These are phyloP conservation scores for Chrysolina haemoptera DNA, from an alignment of 2,888 invertebrate species.

Conservation along the genomic window DNA sequence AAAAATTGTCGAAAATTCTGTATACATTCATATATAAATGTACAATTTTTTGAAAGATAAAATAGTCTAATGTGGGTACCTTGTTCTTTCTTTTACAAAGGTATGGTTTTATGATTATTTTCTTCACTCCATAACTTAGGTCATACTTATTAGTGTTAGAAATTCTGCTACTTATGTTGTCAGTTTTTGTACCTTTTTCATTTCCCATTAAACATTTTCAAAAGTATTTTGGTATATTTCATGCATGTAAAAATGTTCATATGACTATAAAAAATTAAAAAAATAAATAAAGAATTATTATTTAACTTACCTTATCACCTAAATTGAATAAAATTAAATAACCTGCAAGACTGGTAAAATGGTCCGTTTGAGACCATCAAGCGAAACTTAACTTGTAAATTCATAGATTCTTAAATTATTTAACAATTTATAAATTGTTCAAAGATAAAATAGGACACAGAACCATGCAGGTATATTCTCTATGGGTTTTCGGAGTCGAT, in stretches of 20 bases:
- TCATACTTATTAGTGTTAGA: conserved; percentile 57
- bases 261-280: conserved; percentile 62
- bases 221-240: conserved; percentile 65
- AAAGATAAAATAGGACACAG: too few species aligned
- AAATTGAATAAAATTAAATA: too few species aligned
- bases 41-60: conserved; percentile 42
- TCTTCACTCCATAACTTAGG: conserved; percentile 56
- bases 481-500: too few species aligned
- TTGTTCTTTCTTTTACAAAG: conserved; percentile 55
- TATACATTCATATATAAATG: conserved; percentile 18
- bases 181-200: conserved; percentile 59
- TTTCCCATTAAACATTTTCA: conserved; percentile 59
- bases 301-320: not conserved
- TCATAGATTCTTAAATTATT: too few species aligned
- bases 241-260: conserved; percentile 70
- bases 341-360: too few species aligned
- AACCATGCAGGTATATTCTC: too few species aligned
- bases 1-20: conserved; percentile 13
- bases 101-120: conserved; percentile 58
- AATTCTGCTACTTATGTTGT: conserved; percentile 60
- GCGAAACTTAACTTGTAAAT: too few species aligned
- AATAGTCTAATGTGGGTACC: conserved; percentile 61
- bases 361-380: too few species aligned
- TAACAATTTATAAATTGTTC: too few species aligned
- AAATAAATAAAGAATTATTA: conserved; percentile 28